Conservation (phyloP, 23 tunicate species). For the Trididemnum miniatum region DNA sequence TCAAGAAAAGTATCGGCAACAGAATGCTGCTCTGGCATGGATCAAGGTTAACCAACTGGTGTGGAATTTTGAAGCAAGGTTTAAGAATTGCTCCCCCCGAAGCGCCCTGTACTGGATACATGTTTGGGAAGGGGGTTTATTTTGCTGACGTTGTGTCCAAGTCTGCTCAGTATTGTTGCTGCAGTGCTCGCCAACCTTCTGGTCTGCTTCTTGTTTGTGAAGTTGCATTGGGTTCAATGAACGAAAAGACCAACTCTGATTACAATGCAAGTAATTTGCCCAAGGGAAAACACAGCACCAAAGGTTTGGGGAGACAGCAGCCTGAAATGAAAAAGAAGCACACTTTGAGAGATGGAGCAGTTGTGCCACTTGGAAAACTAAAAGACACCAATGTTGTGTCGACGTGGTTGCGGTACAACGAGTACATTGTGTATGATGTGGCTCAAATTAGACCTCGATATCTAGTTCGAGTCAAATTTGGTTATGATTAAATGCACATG, state of each 20-base stretch:
- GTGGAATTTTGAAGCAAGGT: conserved; percentile 79
- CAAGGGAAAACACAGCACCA: conserved; percentile 59
- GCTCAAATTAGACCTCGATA: conserved; percentile 55
- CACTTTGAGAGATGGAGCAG: conserved; percentile 29
- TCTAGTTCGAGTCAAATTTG: conserved; percentile 41
- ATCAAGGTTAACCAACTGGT: conserved; percentile 78
- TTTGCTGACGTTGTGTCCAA: conserved; percentile 90
- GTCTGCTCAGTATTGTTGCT: conserved; percentile 67
- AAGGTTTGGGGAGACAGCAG: conserved; percentile 41
- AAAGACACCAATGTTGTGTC: neutral
- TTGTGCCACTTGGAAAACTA: conserved; percentile 68
- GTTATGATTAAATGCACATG: too few species aligned
- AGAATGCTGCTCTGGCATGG: conserved; percentile 82
- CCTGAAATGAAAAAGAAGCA: conserved; percentile 42
- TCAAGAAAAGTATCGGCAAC: conserved; percentile 53
- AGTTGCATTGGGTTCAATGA: conserved; percentile 69
- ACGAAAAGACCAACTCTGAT: conserved; percentile 28
- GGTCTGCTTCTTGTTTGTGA: conserved; percentile 76
- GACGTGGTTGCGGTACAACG: conserved; percentile 35
- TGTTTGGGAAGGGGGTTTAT: conserved; percentile 93
- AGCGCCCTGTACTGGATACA: conserved; percentile 72
- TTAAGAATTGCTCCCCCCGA: conserved; percentile 85
- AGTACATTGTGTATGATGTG: conserved; percentile 60
- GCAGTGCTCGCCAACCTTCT: conserved; percentile 46
- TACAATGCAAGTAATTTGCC: conserved; percentile 52